These are phyloP conservation scores for Sesamia nonagrioides DNA, from an alignment of 1,140 invertebrate species.

Conservation along the genomic window DNA sequence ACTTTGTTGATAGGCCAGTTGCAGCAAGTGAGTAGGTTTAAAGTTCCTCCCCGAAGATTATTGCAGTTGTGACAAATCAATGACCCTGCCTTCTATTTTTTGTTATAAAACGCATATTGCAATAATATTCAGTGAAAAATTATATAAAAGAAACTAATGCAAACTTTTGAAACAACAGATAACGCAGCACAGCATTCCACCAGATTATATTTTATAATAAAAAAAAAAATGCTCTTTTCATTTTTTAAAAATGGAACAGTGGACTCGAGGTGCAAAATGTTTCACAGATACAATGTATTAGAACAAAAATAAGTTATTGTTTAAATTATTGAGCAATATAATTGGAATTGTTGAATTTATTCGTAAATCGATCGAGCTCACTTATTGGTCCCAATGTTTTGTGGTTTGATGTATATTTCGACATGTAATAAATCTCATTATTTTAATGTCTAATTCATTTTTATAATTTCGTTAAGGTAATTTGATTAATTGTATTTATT, in stretches of 20 bases:
- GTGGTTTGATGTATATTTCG: constrained; percentile 52
- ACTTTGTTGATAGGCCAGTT: constrained; percentile 42
- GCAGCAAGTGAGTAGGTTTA: constrained; percentile 62
- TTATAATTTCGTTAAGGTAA: constrained; percentile 57
- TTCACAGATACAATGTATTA: constrained; percentile 41
- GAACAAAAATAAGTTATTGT: constrained; percentile 52
- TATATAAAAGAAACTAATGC: constrained; percentile 33
- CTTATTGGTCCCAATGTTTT: constrained; percentile 21
- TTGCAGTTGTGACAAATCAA: constrained; percentile 59
- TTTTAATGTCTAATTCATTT: constrained; percentile 57
- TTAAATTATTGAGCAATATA: constrained; percentile 70
- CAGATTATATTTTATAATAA: constrained; percentile 60
- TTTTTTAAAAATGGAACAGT: constrained; percentile 42
- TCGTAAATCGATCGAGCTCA: constrained; percentile 49
- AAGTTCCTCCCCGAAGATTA: constrained; percentile 64
- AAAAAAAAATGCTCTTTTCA: constrained; percentile 45
- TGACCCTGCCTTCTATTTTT: constrained; percentile 41
- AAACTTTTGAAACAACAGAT: constrained; percentile 46
- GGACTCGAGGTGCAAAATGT: constrained; percentile 38
- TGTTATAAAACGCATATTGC: constrained; percentile 51
- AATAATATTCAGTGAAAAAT: constrained; percentile 49
- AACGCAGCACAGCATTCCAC: constrained; percentile 63
- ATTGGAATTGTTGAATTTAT: constrained; percentile 64
- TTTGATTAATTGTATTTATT: constrained; percentile 66
- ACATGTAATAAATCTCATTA: constrained; percentile 58